Percentiles rank a stretch among this genome's conserved stretches.
phyloP scores from a whole-genome alignment of 2,113 vertebrate species.

The Merops nubicus region DNA sequence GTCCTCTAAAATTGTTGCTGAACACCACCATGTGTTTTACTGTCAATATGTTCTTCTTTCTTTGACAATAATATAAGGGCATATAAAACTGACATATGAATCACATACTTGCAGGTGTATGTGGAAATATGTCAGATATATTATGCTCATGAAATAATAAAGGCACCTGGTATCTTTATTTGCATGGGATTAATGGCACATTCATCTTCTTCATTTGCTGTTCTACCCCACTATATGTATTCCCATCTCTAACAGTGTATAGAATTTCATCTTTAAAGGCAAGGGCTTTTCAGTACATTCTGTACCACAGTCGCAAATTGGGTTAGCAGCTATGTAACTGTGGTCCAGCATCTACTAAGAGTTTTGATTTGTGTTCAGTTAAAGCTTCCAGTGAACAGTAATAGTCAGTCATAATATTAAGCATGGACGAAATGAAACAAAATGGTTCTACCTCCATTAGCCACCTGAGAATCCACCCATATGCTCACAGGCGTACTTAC shows the following conservation, averaged over 20 bases:
- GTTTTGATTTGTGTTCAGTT: not conserved
- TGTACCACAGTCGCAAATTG: not conserved
- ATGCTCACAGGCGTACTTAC: not conserved
- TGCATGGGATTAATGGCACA: not conserved
- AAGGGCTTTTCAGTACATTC: not conserved
- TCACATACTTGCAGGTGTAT: not conserved
- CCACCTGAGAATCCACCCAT: not conserved
- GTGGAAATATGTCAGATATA: not conserved
- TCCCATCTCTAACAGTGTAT: not conserved
- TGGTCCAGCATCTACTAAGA: not conserved
- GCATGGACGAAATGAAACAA: not conserved
- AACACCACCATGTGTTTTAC: not conserved
- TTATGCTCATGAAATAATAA: not conserved
- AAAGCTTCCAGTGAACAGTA: not conserved
- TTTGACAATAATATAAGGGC: not conserved
- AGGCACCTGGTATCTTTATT: not conserved
- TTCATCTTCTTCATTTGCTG: not conserved
- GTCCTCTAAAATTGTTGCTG: not conserved
- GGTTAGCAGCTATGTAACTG: not conserved
- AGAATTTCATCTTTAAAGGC: not conserved
- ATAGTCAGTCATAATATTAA: not conserved
- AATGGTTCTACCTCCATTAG: not conserved
- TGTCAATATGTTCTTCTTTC: not conserved
- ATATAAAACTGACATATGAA: not conserved
- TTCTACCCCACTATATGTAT: not conserved